A percentile compares a stretch with the other conserved stretches of the same genome.
These are phyloP conservation scores for Drosophila ambigua DNA, from an alignment of 1,140 invertebrate species.

Conservation along the genomic window DNA sequence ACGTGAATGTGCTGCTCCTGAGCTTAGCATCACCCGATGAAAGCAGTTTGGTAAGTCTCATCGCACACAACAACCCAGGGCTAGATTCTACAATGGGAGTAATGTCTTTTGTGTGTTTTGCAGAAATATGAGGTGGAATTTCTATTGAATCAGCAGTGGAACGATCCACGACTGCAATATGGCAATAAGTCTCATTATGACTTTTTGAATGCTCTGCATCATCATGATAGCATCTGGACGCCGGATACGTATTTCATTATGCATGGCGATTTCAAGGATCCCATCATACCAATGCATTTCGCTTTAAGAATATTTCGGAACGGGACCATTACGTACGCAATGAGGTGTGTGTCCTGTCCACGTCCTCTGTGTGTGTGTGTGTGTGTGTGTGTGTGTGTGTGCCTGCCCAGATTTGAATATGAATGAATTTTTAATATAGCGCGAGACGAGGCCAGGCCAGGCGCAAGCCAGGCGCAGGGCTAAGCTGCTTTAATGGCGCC, in stretches of 20 bases:
- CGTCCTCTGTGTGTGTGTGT: background rate
- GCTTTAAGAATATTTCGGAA: conserved; percentile 95
- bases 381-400: background rate
- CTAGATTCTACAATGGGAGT: too few species aligned
- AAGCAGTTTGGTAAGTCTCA: conserved; percentile 93
- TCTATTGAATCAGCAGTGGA: conserved; percentile 95
- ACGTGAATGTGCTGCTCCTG: conserved; percentile 95
- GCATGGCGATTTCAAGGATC: conserved; percentile 97
- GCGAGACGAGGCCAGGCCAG: conserved; percentile 20
- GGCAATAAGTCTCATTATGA: conserved; percentile 93
- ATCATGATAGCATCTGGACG: conserved; percentile 94
- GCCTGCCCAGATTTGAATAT: conserved; percentile 57
- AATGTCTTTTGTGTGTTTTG: background rate
- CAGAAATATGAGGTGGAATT: conserved; percentile 98
- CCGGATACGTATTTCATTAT: conserved; percentile 98
- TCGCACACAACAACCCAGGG: background rate
- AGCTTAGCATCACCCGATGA: conserved; percentile 97
- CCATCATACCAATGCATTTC: conserved; percentile 95
- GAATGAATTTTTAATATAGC: conserved; percentile 62
- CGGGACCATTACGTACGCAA: conserved; percentile 96
- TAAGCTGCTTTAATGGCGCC: conserved; percentile 57
- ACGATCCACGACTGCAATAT: conserved; percentile 93
- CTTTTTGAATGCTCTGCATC: conserved; percentile 95
- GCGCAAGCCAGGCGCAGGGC: background rate
- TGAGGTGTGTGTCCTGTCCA: conserved; percentile 87